phyloP scores from a whole-genome alignment of 2,888 invertebrate species.

The Pasiphila rectangulata region DNA sequence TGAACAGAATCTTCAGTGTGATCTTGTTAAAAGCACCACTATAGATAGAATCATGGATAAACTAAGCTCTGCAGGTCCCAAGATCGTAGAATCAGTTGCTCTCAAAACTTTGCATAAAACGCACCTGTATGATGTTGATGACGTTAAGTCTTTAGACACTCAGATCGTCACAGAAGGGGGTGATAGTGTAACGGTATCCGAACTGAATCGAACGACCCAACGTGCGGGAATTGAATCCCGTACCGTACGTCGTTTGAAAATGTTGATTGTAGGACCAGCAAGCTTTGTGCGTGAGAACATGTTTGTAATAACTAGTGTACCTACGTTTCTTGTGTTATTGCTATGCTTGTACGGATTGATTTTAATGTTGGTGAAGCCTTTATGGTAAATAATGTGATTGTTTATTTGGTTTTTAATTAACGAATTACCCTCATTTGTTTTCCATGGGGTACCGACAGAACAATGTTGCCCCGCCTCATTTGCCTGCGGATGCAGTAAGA shows the following conservation, averaged over 20 bases:
- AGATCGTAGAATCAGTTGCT: conserved; percentile 16
- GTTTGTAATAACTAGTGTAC: conserved; percentile 56
- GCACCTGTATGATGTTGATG: conserved; percentile 44
- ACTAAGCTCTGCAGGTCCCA: conserved; percentile 38
- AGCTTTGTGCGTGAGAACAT: conserved; percentile 55
- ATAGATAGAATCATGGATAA: conserved; percentile 55
- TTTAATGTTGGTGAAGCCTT: conserved; percentile 46
- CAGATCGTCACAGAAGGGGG: conserved; percentile 31
- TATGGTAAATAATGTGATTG: conserved; percentile 29
- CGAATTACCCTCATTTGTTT: too few species aligned
- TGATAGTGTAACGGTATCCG: conserved; percentile 40
- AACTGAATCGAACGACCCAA: too few species aligned
- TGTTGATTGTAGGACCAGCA: conserved; percentile 31
- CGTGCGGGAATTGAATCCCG: conserved; percentile 31
- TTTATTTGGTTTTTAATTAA: conserved; percentile 2
- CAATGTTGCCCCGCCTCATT: too few species aligned
- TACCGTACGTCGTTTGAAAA: conserved; percentile 24
- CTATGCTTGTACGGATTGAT: conserved; percentile 53
- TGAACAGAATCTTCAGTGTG: conserved; percentile 51
- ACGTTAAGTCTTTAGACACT: conserved; percentile 36
- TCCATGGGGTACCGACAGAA: too few species aligned
- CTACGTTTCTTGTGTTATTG: conserved; percentile 54
- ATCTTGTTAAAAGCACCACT: conserved; percentile 49
- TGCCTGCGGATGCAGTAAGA: too few species aligned
- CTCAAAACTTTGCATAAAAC: conserved; percentile 31